Conservation (phyloP, 1,140 invertebrate species). For the Ostrea denselamellosa region DNA sequence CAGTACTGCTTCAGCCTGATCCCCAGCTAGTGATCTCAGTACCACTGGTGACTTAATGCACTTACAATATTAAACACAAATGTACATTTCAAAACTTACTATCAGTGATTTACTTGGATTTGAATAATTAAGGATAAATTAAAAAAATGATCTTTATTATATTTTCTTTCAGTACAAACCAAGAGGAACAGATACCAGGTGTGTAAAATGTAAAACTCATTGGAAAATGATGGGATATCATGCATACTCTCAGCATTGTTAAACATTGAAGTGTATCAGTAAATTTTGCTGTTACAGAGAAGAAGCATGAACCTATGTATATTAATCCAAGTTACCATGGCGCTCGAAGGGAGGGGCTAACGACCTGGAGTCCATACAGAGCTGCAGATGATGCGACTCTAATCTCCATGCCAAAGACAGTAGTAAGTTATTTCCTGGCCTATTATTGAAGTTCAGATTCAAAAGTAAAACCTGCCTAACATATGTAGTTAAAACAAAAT, state of each 20-base stretch:
- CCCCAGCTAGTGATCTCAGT: too few relatives aligned
- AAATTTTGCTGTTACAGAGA: constrained; percentile 35
- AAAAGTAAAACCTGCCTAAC: background rate
- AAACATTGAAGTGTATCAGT: too few relatives aligned
- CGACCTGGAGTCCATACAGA: constrained; percentile 67
- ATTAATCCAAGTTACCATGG: constrained; percentile 31
- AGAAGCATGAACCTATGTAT: constrained; percentile 57
- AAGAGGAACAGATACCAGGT: background rate
- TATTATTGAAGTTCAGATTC: background rate
- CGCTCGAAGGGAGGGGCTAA: constrained; percentile 45
- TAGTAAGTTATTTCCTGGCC: constrained; percentile 54
- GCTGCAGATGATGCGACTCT: constrained; percentile 63
- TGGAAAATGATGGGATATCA: too few relatives aligned
- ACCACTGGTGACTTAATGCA: too few relatives aligned
- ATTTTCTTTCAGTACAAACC: background rate
- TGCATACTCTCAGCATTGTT: too few relatives aligned
- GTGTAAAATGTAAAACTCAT: background rate
- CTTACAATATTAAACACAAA: too few relatives aligned
- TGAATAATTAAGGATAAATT: too few relatives aligned
- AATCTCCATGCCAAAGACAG: constrained; percentile 61
- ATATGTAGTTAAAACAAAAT: background rate
- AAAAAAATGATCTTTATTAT: background rate
- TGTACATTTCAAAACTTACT: too few relatives aligned
- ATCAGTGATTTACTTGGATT: too few relatives aligned
- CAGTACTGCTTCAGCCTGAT: too few relatives aligned